Evolutionary conservation across 2,113 vertebrate genomes (phyloP).

Genomic region (Hucho hucho): DNA sequence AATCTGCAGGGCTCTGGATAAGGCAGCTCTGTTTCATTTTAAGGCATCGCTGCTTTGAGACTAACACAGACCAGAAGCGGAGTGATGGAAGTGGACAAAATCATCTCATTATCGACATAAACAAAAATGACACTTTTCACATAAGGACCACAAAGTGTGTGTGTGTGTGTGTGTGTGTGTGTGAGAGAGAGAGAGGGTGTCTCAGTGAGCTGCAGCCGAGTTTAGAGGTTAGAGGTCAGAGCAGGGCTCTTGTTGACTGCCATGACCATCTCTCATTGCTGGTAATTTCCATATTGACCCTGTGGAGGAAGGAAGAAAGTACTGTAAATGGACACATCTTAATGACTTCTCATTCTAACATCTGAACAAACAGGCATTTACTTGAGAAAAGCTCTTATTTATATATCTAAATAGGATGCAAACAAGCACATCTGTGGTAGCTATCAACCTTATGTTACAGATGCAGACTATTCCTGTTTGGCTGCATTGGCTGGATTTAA

Average conservation of each 20-base stretch:
- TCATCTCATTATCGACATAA: conserved; percentile 31
- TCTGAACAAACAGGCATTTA: background rate
- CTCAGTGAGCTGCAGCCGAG: conserved; percentile 61
- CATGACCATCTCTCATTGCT: conserved; percentile 85
- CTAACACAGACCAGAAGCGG: conserved; percentile 13
- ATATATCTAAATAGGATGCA: conserved; percentile 49
- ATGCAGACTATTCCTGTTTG: conserved; percentile 15
- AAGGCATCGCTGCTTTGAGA: conserved; percentile 77
- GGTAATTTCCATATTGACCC: conserved; percentile 98
- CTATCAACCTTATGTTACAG: conserved; percentile 38
- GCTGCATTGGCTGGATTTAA: conserved; percentile 55
- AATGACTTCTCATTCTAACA: conserved; percentile 24
- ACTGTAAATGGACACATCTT: conserved; percentile 32
- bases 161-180: conserved; percentile 31
- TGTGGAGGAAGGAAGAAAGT: conserved; percentile 66
- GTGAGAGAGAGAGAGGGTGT: conserved; percentile 43
- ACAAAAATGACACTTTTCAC: conserved; percentile 46
- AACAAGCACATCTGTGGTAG: conserved; percentile 47
- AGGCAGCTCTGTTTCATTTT: conserved; percentile 68
- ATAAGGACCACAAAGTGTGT: conserved; percentile 23
- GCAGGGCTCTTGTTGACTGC: conserved; percentile 57
- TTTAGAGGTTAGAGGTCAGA: conserved; percentile 58
- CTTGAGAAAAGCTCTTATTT: conserved; percentile 23
- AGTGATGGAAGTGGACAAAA: conserved; percentile 36
- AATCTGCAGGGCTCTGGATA: conserved; percentile 72